phyloP scores from a whole-genome alignment of 2,113 vertebrate species.

The Cyprinus carpio region DNA sequence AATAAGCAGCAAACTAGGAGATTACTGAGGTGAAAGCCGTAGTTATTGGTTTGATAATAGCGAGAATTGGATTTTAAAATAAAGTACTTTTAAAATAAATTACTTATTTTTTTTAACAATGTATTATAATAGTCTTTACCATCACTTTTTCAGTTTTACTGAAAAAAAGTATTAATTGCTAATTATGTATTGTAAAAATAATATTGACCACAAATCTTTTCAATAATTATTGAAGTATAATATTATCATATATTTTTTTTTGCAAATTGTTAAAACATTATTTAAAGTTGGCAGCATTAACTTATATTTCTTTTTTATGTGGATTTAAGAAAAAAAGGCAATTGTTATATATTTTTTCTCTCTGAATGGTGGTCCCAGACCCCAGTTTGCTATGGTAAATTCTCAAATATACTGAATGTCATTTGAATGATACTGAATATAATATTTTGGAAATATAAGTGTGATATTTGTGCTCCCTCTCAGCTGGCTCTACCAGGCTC shows the following conservation, averaged over 20 bases:
- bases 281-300: background rate
- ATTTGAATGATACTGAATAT: background rate
- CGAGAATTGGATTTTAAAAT: too few species aligned
- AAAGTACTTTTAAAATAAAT: too few species aligned
- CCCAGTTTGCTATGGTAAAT: background rate
- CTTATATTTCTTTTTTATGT: background rate
- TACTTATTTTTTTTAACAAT: background rate
- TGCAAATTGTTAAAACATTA: background rate
- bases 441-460: background rate
- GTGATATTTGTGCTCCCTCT: slow-evolving; percentile 16
- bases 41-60: too few species aligned
- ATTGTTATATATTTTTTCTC: too few species aligned
- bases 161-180: background rate
- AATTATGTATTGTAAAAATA: background rate
- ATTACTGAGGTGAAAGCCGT: too few species aligned
- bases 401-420: background rate
- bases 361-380: background rate
- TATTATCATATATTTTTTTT: background rate
- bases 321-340: background rate
- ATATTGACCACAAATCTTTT: background rate
- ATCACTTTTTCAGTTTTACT: background rate
- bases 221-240: background rate
- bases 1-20: too few species aligned
- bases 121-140: background rate
- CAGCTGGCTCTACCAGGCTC: slow-evolving; percentile 62